Evolutionary conservation across 2,113 vertebrate species (phyloP).

Genomic region (Sinocyclocheilus maitianheensis): DNA sequence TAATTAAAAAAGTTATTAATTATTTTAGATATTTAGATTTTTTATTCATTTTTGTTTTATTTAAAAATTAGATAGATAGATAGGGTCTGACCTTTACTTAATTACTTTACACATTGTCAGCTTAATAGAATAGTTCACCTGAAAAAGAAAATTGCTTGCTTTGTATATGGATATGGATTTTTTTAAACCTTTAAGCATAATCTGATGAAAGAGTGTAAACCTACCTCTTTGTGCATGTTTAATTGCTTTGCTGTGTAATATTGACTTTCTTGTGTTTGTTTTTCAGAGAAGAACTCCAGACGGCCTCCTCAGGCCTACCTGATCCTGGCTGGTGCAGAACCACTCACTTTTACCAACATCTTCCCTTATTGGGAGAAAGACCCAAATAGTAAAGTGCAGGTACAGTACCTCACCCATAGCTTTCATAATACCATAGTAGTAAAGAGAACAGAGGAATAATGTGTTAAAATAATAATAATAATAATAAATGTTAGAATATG

Average conservation of each 20-base stretch:
- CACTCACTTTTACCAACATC: constrained; percentile 81
- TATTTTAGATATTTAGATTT: too few relatives aligned
- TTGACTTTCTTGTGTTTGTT: background rate
- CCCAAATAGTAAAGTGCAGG: constrained; percentile 63
- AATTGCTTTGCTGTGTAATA: background rate
- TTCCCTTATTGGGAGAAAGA: constrained; percentile 80
- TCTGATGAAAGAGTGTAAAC: background rate
- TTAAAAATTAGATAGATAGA: too few relatives aligned
- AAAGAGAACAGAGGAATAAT: background rate
- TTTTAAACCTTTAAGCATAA: background rate
- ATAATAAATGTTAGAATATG: too few relatives aligned
- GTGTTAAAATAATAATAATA: too few relatives aligned
- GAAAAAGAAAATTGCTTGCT: background rate
- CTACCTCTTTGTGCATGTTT: background rate
- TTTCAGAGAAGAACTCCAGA: constrained; percentile 76
- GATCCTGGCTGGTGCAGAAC: constrained; percentile 76
- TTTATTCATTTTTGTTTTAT: too few relatives aligned
- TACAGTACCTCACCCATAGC: constrained; percentile 22
- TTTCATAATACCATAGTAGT: background rate
- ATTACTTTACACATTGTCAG: background rate
- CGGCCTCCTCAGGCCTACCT: constrained; percentile 78
- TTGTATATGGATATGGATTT: too few relatives aligned
- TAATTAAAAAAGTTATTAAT: too few relatives aligned
- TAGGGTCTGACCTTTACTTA: too few relatives aligned
- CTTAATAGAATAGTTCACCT: background rate